phyloP scores from a whole-genome alignment of 2,888 invertebrate species.

The Andrena trimmerana region DNA sequence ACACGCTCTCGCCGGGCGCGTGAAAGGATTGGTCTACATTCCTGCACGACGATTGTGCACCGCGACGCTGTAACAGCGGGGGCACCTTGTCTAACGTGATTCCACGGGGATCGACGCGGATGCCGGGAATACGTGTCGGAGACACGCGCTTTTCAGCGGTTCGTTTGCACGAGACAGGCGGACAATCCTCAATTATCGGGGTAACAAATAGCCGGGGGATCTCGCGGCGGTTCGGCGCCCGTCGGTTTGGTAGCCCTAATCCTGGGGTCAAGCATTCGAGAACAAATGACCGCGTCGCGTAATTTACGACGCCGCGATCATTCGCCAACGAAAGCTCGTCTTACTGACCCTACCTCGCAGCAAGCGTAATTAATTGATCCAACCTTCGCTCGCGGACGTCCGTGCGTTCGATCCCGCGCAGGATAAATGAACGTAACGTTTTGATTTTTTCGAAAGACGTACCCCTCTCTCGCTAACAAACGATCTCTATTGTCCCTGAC shows the following conservation, averaged over 20 bases:
- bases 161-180: constrained; percentile 32
- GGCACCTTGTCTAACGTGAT: constrained; percentile 52
- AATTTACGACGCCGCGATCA: constrained; percentile 73
- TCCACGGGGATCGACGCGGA: constrained; percentile 43
- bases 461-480: constrained; percentile 25
- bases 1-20: constrained; percentile 53
- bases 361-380: constrained; percentile 71
- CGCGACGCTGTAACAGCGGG: constrained; percentile 54
- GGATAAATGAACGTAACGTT: constrained; percentile 55
- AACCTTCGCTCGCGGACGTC: constrained; percentile 50
- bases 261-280: constrained; percentile 62
- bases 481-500: constrained; percentile 37
- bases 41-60: constrained; percentile 57
- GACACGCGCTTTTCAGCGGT: constrained; percentile 45
- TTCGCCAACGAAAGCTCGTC: constrained; percentile 52
- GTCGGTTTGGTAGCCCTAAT: constrained; percentile 65
- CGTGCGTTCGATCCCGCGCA: constrained; percentile 34
- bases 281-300: constrained; percentile 62
- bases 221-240: constrained; percentile 49
- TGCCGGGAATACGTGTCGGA: constrained; percentile 46
- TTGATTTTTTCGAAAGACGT: constrained; percentile 40
- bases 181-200: constrained; percentile 62
- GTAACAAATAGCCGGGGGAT: constrained; percentile 67
- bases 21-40: constrained; percentile 67
- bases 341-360: constrained; percentile 20